Evolutionary conservation across 2,888 invertebrate species (phyloP), one percentile per base, ranked within the genome.

Genomic region (Drosophila colorata): DNA sequence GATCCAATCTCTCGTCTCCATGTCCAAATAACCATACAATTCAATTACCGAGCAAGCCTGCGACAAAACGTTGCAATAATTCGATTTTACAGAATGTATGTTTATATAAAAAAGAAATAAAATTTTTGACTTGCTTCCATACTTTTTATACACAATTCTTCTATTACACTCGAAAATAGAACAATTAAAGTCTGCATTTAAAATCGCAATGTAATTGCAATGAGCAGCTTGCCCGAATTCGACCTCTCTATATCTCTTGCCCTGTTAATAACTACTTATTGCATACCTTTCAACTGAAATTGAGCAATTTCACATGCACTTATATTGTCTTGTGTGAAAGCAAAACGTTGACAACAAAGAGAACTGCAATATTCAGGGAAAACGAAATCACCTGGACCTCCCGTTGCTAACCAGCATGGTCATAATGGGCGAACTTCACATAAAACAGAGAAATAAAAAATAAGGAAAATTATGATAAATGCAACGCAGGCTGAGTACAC

Each of bases 1-100:
- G 1, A 97, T 96, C 98, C 98, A 98, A 91, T 98, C 98, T 87
- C 98, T 94, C 0, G 97, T 97, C 16, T 94, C 93, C 0, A 97
- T 96, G 91, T 98, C 97, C 52, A 98, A 93, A 71, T 96, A 95
- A 0, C 98, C 98, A 86, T 98, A 98, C 18, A 98, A 93, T 91
- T 98, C 98, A 69, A 96, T 94, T 2, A 98, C 97, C 2, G 97
- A 96, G 82, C 96, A 96, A 4, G 98, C 97, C 95, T 95, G 74
- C 11, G 16, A 20, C n/a, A 47, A 38, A 52, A 4, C 8, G 11
- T 25, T 13, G 9, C 4, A 9, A 40, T 40, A 40, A 13, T 33
- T 33, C 16, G 37, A 18, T 23, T 37, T 20, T 4, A 18, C 1
- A 37, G n/a, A 23, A 11, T 20, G 28, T 18, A 13, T 6, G 13